Evolutionary conservation across 2,888 invertebrate genomes (phyloP).

Genomic region (Gymnoscelis rufifasciata): DNA sequence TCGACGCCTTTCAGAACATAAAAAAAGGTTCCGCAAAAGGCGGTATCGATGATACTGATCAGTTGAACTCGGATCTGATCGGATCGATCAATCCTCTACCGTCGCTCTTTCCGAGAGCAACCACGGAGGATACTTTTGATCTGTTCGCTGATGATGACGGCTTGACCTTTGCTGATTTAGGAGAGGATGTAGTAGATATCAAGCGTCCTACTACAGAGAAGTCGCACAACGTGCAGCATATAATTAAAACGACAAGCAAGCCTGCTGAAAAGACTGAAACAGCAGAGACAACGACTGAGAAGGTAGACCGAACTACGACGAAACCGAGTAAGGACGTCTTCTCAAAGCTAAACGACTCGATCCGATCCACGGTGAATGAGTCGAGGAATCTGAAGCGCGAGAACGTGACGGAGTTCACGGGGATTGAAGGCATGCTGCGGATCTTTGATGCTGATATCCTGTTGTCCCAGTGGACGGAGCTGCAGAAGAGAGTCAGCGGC

Average conservation of each 20-base stretch:
- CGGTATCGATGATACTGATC: constrained; percentile 55
- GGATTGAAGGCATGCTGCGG: constrained; percentile 75
- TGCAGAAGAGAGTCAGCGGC: constrained; percentile 65
- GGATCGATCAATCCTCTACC: constrained; percentile 47
- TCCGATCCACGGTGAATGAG: constrained; percentile 59
- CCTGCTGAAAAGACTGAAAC: background rate
- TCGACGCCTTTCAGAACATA: constrained; percentile 71
- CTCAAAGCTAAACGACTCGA: constrained; percentile 54
- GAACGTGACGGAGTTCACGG: constrained; percentile 40
- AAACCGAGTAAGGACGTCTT: constrained; percentile 53
- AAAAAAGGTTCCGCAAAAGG: constrained; percentile 67
- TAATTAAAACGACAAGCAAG: constrained; percentile 60
- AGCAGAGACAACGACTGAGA: constrained; percentile 31
- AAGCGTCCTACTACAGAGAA: constrained; percentile 57
- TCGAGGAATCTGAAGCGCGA: constrained; percentile 49
- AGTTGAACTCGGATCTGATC: constrained; percentile 53
- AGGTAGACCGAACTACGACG: too few species aligned
- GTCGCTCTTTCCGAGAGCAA: constrained; percentile 31
- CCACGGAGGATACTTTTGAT: constrained; percentile 55
- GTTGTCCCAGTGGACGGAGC: constrained; percentile 75
- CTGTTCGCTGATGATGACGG: constrained; percentile 67
- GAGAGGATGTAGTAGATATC: constrained; percentile 43
- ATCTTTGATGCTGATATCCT: constrained; percentile 78
- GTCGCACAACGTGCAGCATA: constrained; percentile 70
- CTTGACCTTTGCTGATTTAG: constrained; percentile 61